Base-by-base conservation (phyloP, 2,797 vertebrate species). In the Etheostoma perlongum region DNA sequence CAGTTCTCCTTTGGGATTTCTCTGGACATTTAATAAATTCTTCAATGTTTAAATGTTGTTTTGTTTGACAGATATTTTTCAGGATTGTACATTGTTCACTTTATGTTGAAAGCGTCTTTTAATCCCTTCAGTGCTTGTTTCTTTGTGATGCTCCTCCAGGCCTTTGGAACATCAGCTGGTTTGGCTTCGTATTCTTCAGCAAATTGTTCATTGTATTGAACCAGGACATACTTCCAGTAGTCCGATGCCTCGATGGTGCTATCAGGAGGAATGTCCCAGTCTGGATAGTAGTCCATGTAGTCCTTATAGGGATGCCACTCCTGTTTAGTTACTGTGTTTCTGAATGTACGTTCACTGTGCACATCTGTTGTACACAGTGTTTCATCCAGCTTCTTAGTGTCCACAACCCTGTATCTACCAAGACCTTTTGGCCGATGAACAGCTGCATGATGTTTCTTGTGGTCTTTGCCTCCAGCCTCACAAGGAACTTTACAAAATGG, bases 181-280 rank as follows among this genome's bases (percentile, higher is more conserved):
- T 90, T 44, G 0, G 62, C 49, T 0, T 61, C 0, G 8, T 71
- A 91, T 4, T 4, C 0, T n/a, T 84, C 0, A 59, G 93, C 90
- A 87, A 93, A 89, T 23, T 55, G 16, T 0, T 79, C 4, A 33
- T 94, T 94, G 76, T 86, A 88, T 23, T 19, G 60, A 0, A 74
- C 81, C 62, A 94, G 71, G 19, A 94, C 88, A 70, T 83, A 92
- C 70, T 92, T 94, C 91, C 93, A 94, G 81, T 90, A 92, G 67
- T 92, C 83, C 21, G 92, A 88, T 0, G 91, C 83, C 51, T 91
- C 9, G 8, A 74, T 58, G 23, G 52, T 79, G 14, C 0, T 0
- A 53, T 93, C 92, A 18, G 88, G 85, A 15, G 86, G 74, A 81
- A 94, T 93, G 18, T 12, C 2, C 93, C 93, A 94, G 30, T 91